Percentiles rank a stretch among this genome's conserved stretches.
Evolutionary conservation across 2,113 vertebrate species (phyloP).

Genomic region (Strix aluco): DNA sequence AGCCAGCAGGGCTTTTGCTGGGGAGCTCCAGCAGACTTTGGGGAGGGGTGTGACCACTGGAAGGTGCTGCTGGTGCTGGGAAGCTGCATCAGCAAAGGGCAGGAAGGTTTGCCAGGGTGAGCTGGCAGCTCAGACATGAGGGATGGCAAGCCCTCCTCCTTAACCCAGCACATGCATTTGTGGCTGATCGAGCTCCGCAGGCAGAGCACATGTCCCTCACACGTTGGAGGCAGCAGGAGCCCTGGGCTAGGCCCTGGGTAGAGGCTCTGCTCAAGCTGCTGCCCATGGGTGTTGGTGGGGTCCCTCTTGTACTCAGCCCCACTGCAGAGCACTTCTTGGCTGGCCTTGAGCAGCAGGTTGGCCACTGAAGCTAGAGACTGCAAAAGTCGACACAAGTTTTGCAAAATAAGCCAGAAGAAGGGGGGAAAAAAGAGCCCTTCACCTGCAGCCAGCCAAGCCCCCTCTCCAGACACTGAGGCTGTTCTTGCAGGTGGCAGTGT

Average conservation of each 20-base stretch:
- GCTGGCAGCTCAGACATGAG: not conserved
- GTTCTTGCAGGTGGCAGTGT: not conserved
- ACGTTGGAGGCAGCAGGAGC: not conserved
- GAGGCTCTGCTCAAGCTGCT: not conserved
- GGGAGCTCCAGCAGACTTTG: not conserved
- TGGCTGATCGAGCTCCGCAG: not conserved
- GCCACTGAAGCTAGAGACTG: not conserved
- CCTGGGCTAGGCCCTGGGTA: not conserved
- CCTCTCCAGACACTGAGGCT: not conserved
- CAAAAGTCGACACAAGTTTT: not conserved
- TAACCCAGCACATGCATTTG: accelerated
- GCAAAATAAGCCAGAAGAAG: not conserved
- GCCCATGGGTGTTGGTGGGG: not conserved
- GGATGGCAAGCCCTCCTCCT: not conserved
- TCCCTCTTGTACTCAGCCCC: no score
- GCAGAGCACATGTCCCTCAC: not conserved
- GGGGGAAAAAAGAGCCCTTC: no score
- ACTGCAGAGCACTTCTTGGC: not conserved
- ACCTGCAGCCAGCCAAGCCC: not conserved
- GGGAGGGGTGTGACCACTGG: not conserved
- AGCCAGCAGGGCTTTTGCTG: not conserved
- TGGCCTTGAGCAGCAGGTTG: not conserved
- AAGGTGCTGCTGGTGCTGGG: not conserved
- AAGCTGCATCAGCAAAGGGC: not conserved
- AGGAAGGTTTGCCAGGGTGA: not conserved